Evolutionary conservation across 2,113 vertebrate genomes (phyloP).

Genomic region (Crotophaga sulcirostris): DNA sequence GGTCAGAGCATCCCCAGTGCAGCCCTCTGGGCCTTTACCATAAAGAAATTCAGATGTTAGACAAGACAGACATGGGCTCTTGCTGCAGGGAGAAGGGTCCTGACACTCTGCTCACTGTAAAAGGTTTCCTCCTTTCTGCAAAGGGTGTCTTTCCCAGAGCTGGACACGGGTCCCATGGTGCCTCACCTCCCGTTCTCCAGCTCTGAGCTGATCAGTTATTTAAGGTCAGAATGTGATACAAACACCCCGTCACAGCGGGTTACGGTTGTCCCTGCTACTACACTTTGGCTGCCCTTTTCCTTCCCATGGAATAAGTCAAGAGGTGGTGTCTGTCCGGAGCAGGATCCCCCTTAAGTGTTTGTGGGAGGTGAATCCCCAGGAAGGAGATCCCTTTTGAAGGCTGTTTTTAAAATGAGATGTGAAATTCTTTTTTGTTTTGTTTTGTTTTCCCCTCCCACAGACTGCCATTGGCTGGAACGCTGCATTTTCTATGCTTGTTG

Average conservation of each 20-base stretch:
- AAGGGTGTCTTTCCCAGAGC: not conserved
- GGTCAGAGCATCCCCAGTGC: not conserved
- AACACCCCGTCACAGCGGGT: rapidly evolving
- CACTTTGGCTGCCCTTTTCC: not conserved
- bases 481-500: not conserved
- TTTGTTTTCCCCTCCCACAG: not conserved
- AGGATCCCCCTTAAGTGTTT: not conserved
- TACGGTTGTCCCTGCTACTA: rapidly evolving
- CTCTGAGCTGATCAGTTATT: not conserved
- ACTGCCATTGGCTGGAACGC: not conserved
- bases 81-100: not conserved
- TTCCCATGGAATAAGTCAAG: not conserved
- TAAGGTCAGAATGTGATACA: not conserved
- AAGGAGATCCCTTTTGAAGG: not conserved
- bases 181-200: not conserved
- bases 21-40: not conserved
- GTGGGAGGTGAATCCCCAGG: not conserved
- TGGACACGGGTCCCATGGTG: rapidly evolving
- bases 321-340: rapidly evolving
- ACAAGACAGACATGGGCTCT: rapidly evolving
- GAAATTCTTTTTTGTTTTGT: not conserved
- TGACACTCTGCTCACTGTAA: rapidly evolving
- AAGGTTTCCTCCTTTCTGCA: not conserved
- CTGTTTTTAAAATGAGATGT: not conserved
- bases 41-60: not conserved